These are phyloP conservation scores for Calosoma granatense DNA, from an alignment of 1,140 invertebrate species.

Conservation along the genomic window DNA sequence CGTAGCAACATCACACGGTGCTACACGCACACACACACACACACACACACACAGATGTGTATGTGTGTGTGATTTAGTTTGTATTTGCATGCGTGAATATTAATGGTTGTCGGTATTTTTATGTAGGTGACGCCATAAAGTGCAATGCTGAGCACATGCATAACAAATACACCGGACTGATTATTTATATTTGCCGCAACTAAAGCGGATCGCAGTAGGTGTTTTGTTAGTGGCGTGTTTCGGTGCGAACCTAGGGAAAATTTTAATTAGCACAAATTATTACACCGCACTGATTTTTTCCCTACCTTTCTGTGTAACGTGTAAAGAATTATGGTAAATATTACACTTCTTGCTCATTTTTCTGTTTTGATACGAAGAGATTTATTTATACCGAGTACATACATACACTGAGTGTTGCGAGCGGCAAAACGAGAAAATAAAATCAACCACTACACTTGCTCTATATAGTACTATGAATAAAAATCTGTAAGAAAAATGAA, in stretches of 20 bases:
- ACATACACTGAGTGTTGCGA: too few species aligned
- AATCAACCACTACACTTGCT: too few species aligned
- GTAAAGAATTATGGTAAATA: too few species aligned
- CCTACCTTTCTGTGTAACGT: too few species aligned
- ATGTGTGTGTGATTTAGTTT: background rate
- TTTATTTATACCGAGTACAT: too few species aligned
- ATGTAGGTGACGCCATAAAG: slow-evolving; percentile 1
- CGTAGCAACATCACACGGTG: background rate
- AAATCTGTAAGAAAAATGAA: too few species aligned
- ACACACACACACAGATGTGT: too few species aligned
- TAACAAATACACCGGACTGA: background rate
- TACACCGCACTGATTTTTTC: background rate
- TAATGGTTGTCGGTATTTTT: background rate
- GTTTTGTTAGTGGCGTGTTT: background rate
- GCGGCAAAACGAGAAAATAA: too few species aligned
- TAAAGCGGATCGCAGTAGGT: background rate
- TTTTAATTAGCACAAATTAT: background rate
- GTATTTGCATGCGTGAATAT: slow-evolving; percentile 1
- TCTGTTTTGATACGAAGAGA: too few species aligned
- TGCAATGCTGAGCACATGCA: background rate
- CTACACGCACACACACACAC: background rate
- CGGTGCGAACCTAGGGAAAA: background rate
- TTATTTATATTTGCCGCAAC: background rate
- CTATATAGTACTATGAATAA: too few species aligned
- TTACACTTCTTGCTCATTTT: too few species aligned